Evolutionary conservation across 2,113 vertebrate genomes (phyloP).

Genomic region (Syrrhaptes paradoxus): DNA sequence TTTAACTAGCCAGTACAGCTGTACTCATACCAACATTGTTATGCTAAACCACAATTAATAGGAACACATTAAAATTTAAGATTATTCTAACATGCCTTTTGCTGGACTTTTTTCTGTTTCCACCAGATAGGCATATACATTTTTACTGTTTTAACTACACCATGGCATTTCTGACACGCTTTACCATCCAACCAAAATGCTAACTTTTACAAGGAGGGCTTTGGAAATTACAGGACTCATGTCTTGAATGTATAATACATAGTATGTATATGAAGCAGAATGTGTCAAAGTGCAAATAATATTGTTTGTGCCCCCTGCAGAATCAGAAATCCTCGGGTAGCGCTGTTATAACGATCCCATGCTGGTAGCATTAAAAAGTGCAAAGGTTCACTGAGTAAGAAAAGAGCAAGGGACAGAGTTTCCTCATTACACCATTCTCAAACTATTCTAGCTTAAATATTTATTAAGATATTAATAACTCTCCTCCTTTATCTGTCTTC

Average conservation of each 20-base stretch:
- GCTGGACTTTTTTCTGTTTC: neutral
- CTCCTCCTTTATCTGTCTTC: slow-evolving; percentile 55
- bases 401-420: slow-evolving; percentile 70
- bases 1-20: neutral
- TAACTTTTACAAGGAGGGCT: slow-evolving; percentile 30
- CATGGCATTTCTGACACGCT: neutral
- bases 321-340: slow-evolving; percentile 72
- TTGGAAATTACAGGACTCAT: slow-evolving; percentile 39
- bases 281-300: slow-evolving; percentile 75
- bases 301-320: slow-evolving; percentile 72
- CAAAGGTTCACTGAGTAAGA: slow-evolving; percentile 76
- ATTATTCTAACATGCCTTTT: neutral
- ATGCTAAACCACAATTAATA: neutral
- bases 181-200: slow-evolving; percentile 28
- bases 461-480: slow-evolving; percentile 81
- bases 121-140: neutral
- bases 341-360: slow-evolving; percentile 74
- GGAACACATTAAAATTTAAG: neutral
- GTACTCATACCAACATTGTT: neutral
- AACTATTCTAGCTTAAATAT: slow-evolving; percentile 78
- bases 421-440: slow-evolving; percentile 69
- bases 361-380: slow-evolving; percentile 79
- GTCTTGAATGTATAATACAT: slow-evolving; percentile 70
- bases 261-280: slow-evolving; percentile 62
- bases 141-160: slow-evolving; percentile 6